Conservation (phyloP, 2,888 invertebrate genomes). For the Tryphoninae sp. region DNA sequence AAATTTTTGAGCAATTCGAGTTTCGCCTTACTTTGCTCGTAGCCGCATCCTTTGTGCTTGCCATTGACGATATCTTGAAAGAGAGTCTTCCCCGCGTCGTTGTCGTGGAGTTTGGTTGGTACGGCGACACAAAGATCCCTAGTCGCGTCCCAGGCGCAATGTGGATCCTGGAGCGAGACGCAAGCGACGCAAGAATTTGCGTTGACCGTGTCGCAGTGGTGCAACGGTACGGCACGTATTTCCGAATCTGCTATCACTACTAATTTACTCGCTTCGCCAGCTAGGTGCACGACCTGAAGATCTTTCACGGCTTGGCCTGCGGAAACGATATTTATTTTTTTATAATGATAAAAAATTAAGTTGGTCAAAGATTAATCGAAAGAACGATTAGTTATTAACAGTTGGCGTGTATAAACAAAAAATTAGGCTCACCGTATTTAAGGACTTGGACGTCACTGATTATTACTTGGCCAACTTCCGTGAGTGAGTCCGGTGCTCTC, state of each 20-base stretch:
- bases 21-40: constrained; percentile 75
- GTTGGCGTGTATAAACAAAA: not conserved
- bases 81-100: constrained; percentile 84
- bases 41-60: constrained; percentile 84
- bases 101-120: constrained; percentile 84
- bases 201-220: constrained; percentile 86
- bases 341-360: no score
- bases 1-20: constrained; percentile 7
- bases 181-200: constrained; percentile 88
- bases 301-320: constrained; percentile 85
- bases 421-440: constrained; percentile 75
- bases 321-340: constrained; percentile 3
- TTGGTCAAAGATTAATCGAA: no score
- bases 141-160: constrained; percentile 96
- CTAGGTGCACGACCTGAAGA: constrained; percentile 85
- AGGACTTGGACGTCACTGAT: constrained; percentile 83
- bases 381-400: no score
- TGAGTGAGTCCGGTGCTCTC: constrained; percentile 84
- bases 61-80: constrained; percentile 89
- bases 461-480: constrained; percentile 82
- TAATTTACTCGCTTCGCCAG: constrained; percentile 89
- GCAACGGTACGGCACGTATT: constrained; percentile 91
- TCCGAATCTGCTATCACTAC: constrained; percentile 94
- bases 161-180: constrained; percentile 96
- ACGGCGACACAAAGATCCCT: constrained; percentile 83